phyloP scores from a whole-genome alignment of 1,140 invertebrate species.

The Diploscapter pachys region DNA sequence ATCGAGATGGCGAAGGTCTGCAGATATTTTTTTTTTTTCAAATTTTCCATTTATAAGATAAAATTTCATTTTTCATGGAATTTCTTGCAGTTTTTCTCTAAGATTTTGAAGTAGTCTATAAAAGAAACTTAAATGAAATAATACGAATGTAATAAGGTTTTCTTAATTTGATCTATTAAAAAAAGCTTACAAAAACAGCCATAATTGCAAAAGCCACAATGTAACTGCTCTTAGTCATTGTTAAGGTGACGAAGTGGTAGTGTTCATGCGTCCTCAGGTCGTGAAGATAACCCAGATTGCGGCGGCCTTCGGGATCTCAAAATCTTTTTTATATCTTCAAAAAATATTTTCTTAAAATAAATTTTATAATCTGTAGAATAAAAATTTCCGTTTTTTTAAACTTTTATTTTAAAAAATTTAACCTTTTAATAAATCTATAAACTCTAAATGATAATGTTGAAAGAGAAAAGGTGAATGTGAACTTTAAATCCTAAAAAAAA shows the following conservation, averaged over 20 bases:
- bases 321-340: neutral
- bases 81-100: neutral
- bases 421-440: neutral
- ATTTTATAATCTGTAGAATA: neutral
- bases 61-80: slow-evolving; percentile 7
- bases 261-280: slow-evolving; percentile 98
- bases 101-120: too few relatives aligned
- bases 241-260: slow-evolving; percentile 94
- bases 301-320: slow-evolving; percentile 5
- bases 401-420: neutral
- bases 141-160: too few relatives aligned
- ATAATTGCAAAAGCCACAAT: slow-evolving; percentile 91
- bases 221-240: slow-evolving; percentile 81
- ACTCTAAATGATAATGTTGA: too few relatives aligned
- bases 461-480: neutral
- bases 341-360: neutral
- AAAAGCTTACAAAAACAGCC: slow-evolving; percentile 91
- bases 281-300: slow-evolving; percentile 65
- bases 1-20: slow-evolving; percentile 97
- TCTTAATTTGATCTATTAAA: neutral
- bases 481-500: neutral
- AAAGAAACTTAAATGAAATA: slow-evolving; percentile 28
- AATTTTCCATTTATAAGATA: neutral
- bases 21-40: slow-evolving; percentile 62
- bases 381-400: neutral